These are phyloP conservation scores for Rhagophthalmus giganteus DNA, from an alignment of 2,888 invertebrate genomes.

Conservation along the genomic window DNA sequence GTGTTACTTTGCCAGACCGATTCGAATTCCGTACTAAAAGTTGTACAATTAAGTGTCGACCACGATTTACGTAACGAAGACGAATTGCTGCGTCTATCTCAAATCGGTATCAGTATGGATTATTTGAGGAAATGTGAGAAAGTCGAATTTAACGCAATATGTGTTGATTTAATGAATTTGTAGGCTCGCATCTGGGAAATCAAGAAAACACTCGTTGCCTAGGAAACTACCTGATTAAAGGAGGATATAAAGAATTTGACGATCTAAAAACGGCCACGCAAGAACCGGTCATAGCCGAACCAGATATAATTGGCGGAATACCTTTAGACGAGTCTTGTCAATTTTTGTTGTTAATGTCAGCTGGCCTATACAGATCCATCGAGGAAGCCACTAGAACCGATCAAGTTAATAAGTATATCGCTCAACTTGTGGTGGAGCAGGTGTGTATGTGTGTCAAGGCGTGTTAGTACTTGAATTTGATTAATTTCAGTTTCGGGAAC, in stretches of 20 bases:
- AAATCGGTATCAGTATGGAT: slow-evolving; percentile 73
- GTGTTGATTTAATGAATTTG: no score
- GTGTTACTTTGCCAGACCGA: slow-evolving; percentile 81
- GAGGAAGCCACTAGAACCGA: slow-evolving; percentile 77
- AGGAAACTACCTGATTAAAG: slow-evolving; percentile 86
- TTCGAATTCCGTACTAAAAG: slow-evolving; percentile 72
- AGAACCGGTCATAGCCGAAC: slow-evolving; percentile 82
- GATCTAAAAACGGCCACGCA: slow-evolving; percentile 67
- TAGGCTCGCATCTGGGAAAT: slow-evolving; percentile 74
- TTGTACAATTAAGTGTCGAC: slow-evolving; percentile 81
- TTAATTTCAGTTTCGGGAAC: slow-evolving; percentile 67
- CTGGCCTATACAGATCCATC: slow-evolving; percentile 81
- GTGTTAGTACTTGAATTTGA: background rate
- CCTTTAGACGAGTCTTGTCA: slow-evolving; percentile 76
- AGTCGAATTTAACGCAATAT: no score
- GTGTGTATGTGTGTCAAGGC: slow-evolving; percentile 46
- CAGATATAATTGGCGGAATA: slow-evolving; percentile 82
- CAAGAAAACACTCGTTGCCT: slow-evolving; percentile 83
- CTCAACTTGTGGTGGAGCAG: slow-evolving; percentile 78
- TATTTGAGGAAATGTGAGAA: slow-evolving; percentile 66
- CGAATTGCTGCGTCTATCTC: slow-evolving; percentile 75
- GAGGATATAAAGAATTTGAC: slow-evolving; percentile 81
- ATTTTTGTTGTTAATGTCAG: slow-evolving; percentile 83
- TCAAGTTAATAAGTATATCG: slow-evolving; percentile 80
- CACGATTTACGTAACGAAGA: slow-evolving; percentile 85